These are phyloP conservation scores for Nymphicus hollandicus DNA, from an alignment of 2,113 vertebrate species.

Conservation along the genomic window DNA sequence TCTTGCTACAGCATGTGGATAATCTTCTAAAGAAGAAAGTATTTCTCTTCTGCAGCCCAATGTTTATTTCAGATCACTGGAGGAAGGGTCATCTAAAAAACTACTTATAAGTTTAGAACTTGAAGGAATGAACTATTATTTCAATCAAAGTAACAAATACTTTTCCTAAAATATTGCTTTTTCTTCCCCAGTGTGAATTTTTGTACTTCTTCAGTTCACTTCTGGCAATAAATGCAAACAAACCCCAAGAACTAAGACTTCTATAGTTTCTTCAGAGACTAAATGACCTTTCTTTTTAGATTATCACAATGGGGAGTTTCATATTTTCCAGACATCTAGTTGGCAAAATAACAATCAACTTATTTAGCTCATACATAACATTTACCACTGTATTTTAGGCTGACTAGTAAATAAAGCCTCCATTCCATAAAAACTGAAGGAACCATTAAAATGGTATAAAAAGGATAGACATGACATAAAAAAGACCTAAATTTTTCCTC, in stretches of 20 bases:
- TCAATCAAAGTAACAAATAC: neutral
- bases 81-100: neutral
- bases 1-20: neutral
- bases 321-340: neutral
- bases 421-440: slow-evolving; percentile 15
- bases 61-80: neutral
- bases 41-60: neutral
- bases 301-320: neutral
- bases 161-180: neutral
- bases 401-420: slow-evolving; percentile 33
- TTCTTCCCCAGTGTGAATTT: neutral
- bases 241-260: neutral
- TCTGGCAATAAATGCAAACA: neutral
- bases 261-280: neutral
- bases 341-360: slow-evolving; percentile 11
- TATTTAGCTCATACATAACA: slow-evolving; percentile 38
- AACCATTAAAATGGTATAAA: slow-evolving; percentile 35
- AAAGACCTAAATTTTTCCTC: neutral
- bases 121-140: neutral
- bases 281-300: neutral
- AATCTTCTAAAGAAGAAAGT: neutral
- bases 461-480: neutral
- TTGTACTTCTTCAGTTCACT: neutral
- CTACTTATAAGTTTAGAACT: neutral
- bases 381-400: slow-evolving; percentile 14